Evolutionary conservation across 2,888 invertebrate species (phyloP).

Genomic region (Willowsia nigromaculata): DNA sequence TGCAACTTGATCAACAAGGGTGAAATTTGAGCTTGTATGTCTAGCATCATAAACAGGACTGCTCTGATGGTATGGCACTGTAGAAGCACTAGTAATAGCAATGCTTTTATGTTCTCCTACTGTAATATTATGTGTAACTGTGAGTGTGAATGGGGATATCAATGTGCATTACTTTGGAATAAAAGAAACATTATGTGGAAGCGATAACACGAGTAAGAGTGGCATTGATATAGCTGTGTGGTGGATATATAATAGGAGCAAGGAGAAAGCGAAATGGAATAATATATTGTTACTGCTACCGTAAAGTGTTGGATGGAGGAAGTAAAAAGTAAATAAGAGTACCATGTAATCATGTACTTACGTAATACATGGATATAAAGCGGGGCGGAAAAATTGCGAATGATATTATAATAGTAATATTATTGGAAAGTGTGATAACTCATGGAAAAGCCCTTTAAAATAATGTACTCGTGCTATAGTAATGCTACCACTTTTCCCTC

Average conservation of each 20-base stretch:
- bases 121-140: conserved; percentile 24
- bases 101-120: conserved; percentile 18
- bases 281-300: conserved; percentile 50
- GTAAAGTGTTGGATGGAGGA: conserved; percentile 15
- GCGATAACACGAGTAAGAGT: conserved; percentile 36
- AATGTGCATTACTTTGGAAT: conserved; percentile 58
- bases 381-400: neutral
- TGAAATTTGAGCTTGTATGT: conserved; percentile 53
- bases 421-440: conserved; percentile 38
- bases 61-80: neutral
- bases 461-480: conserved; percentile 12
- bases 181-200: conserved; percentile 65
- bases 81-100: conserved; percentile 17
- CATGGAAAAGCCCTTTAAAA: conserved; percentile 37
- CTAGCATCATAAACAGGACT: neutral
- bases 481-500: conserved; percentile 33
- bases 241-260: neutral
- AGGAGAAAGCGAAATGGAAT: neutral
- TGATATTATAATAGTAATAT: conserved; percentile 45
- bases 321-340: conserved; percentile 44
- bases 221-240: neutral
- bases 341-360: conserved; percentile 27
- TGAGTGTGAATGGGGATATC: conserved; percentile 60
- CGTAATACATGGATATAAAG: neutral
- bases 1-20: conserved; percentile 62